Base-by-base conservation (phyloP, 2,888 invertebrate genomes). In the Deilephila porcellus region DNA sequence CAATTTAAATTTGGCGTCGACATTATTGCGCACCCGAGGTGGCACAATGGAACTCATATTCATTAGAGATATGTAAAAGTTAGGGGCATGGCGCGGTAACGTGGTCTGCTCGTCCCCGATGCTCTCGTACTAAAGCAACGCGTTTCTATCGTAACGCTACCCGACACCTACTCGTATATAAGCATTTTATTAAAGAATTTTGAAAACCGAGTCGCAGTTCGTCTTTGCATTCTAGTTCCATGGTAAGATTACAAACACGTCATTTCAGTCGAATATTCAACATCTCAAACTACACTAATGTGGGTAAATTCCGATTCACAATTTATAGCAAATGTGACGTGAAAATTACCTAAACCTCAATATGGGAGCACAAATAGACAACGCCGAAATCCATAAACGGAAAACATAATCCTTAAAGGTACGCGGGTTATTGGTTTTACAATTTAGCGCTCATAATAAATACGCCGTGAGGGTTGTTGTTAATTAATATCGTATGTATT, bases 1-100 rank as follows among this genome's bases (percentile, higher is more conserved):
- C 82, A 84, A 85, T 88, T 90, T 84, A 83, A 88, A 86, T 84
- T 84, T 84, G 76, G 77, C 80, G 75, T 80, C 75, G 76, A 81
- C 79, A 78, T 84, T 83, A 84, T 82, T 78, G 77, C 77, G 77
- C 74, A 76, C 72, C 75, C 73, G 71, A 76, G 79, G 75, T 74
- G 73, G 75, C 74, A 79, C 76, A 79, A 78, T 76, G 74, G 73
- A 77, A 77, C 73, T 76, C 75, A 73, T 80, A 76, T 75, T 76
- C 71, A 79, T 79, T 74, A 77, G 60, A 78, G 71, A 79, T 76
- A 79, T 76, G 73, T 77, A 53, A 80, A 77, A 79, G 74, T 80
- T 77, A 74, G 67, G 52, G 45, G 17, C 75, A 76, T 62, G 76
- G 77, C 79, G 78, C 70, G 45, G 37, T 71, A 60, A 60, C 32